A percentile compares a stretch with the other conserved stretches of the same genome.
phyloP scores from a whole-genome alignment of 2,888 invertebrate genomes.

The Tachina fera region DNA sequence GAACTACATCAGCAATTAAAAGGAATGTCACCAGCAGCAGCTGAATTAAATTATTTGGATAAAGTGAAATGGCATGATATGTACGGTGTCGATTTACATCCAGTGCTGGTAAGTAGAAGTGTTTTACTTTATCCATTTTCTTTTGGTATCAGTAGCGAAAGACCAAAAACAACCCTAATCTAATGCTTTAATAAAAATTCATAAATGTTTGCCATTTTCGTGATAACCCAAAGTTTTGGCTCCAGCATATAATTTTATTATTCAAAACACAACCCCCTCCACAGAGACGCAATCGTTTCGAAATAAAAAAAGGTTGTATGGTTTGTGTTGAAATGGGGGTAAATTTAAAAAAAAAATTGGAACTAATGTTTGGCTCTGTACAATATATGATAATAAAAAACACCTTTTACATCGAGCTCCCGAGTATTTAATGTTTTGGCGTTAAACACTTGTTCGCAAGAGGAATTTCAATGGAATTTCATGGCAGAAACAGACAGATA shows the following conservation, averaged over 20 bases:
- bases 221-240: neutral
- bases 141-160: neutral
- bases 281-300: too few relatives aligned
- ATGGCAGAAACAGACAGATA: neutral
- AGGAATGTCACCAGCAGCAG: constrained; percentile 89
- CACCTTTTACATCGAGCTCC: neutral
- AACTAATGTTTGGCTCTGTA: constrained; percentile 16
- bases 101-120: constrained; percentile 90
- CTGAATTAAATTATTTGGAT: constrained; percentile 97
- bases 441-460: constrained; percentile 31
- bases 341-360: neutral
- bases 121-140: neutral
- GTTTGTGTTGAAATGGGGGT: constrained; percentile 22
- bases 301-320: neutral
- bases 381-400: neutral
- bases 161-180: constrained; percentile 36
- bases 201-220: neutral
- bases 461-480: constrained; percentile 9
- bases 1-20: constrained; percentile 94
- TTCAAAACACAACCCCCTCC: neutral
- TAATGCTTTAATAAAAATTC: constrained; percentile 26
- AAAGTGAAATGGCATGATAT: constrained; percentile 99
- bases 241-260: constrained; percentile 39
- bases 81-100: constrained; percentile 99
- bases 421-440: constrained; percentile 19